A percentile compares a stretch with the other conserved stretches of the same genome.
These are phyloP conservation scores for Tetramorium simillimum DNA, from an alignment of 1,140 invertebrate genomes.

Conservation along the genomic window DNA sequence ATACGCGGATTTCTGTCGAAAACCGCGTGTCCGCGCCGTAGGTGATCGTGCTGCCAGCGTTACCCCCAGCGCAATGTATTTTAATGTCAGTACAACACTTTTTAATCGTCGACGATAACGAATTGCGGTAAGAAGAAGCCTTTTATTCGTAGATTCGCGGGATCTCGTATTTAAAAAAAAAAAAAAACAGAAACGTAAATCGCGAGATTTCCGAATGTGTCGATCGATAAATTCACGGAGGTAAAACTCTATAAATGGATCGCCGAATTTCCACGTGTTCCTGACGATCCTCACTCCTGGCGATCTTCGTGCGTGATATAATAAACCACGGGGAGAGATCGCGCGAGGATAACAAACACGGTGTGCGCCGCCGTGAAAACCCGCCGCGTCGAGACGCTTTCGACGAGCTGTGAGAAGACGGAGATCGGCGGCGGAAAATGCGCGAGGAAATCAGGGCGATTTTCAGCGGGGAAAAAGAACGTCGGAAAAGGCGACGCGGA, in stretches of 20 bases:
- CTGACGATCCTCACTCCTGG: background rate
- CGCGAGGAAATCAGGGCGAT: background rate
- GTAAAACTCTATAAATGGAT: background rate
- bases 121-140: too few species aligned
- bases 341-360: background rate
- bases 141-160: background rate
- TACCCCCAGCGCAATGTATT: background rate
- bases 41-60: background rate
- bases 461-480: background rate
- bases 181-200: background rate
- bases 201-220: background rate
- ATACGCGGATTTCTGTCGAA: constrained; percentile 67
- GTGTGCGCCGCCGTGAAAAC: background rate
- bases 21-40: constrained; percentile 27
- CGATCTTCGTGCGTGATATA: background rate
- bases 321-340: background rate
- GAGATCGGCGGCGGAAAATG: background rate
- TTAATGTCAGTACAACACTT: background rate
- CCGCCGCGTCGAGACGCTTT: background rate
- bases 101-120: background rate
- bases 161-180: background rate
- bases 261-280: background rate
- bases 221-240: background rate
- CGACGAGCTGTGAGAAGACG: background rate
- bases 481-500: background rate